Percentiles rank a stretch among this genome's conserved stretches.
Evolutionary conservation across 1,140 invertebrate species (phyloP).

Genomic region (Helicoverpa zea): DNA sequence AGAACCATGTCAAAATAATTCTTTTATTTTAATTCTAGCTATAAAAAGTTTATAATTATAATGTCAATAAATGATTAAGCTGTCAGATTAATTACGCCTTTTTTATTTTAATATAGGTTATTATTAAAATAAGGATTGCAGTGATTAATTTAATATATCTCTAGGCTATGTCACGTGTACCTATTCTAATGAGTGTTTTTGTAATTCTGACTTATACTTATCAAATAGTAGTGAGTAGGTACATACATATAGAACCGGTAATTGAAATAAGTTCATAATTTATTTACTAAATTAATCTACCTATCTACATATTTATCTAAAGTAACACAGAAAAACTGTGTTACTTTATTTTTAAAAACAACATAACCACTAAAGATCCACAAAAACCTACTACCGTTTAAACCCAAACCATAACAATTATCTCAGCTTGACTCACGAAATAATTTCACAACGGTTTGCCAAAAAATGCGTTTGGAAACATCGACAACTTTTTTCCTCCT

Average conservation of each 20-base stretch:
- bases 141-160: neutral
- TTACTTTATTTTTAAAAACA: too few species aligned
- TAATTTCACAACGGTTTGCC: slow-evolving; percentile 61
- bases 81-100: neutral
- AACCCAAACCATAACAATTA: slow-evolving; percentile 10
- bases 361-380: too few species aligned
- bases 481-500: slow-evolving; percentile 67
- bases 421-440: slow-evolving; percentile 63
- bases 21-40: neutral
- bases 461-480: slow-evolving; percentile 52
- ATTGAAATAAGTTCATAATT: too few species aligned
- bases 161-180: too few species aligned
- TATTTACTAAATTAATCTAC: too few species aligned
- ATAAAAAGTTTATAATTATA: neutral
- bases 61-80: neutral
- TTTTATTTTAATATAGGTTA: neutral
- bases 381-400: too few species aligned
- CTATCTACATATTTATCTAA: too few species aligned
- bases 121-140: neutral
- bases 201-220: too few species aligned
- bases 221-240: too few species aligned
- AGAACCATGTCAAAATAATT: neutral
- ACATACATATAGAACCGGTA: too few species aligned
- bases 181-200: too few species aligned
- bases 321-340: too few species aligned